Evolutionary conservation across 37 sponge, comb jelly and placozoan species (phyloP), one percentile per base, ranked within the genome.

Genomic region (Spongilla lacustris): DNA sequence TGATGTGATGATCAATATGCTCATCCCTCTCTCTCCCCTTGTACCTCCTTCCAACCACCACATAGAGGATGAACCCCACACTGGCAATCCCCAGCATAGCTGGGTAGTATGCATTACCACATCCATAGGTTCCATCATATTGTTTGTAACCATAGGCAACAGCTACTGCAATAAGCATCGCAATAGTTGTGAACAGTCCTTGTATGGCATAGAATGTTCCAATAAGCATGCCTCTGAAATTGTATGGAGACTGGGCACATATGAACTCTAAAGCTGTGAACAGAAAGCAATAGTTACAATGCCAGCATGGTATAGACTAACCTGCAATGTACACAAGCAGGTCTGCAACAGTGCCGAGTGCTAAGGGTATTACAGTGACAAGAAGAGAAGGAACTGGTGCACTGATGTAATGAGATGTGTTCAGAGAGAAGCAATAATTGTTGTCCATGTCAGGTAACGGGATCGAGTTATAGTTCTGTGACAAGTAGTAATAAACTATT

Each of bases 151-250:
- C 73, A 32, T 33, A 32, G 28, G 73, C 32, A 73, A 73, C 29
- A 33, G 73, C 73, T 33, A 73, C 32, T 17, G 32, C 73, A 73
- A 73, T 25, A 25, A 73, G 19, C 17, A 29, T 25, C 2, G 73
- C 73, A 25, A 73, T 33, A 32, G 32, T 29, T 17, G 73, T 32
- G 32, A 73, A 73, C 17, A 73, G 19, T 25, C 73, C 73, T 25
- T 32, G 29, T 14, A 73, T 25, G 28, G 32, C 32, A 32, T 73
- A 73, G 73, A 33, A 82, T 9, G 36, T 19, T 23, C 82, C 82
- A 71, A 82, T 26, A 0, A 82, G 58, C 82, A 82, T 82, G 25
- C 82, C 82, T 34, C 72, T 27, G 71, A 82, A 69, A 34, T 69
- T 82, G 35, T 68, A 82, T 9, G 82, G 82, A 36, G 82, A 70